A percentile compares a stretch with the other conserved stretches of the same genome.
phyloP scores from a whole-genome alignment of 2,113 vertebrate genomes.

The Platycercus adscitus region DNA sequence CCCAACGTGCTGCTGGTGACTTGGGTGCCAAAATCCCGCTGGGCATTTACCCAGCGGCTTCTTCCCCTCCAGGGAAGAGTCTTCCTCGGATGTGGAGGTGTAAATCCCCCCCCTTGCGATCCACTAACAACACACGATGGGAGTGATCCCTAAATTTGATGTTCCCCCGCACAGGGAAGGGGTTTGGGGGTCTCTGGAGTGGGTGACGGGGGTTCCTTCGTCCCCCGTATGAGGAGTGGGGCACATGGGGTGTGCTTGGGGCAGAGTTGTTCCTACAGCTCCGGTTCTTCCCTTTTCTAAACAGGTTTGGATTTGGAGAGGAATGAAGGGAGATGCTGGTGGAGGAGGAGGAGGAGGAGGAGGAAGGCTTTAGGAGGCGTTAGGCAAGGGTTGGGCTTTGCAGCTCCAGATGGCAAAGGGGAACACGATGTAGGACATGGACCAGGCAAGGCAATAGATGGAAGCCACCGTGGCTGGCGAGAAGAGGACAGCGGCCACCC shows the following conservation, averaged over 20 bases:
- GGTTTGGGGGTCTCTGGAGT: neutral
- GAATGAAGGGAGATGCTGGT: fast-evolving
- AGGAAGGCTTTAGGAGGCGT: conserved; percentile 36
- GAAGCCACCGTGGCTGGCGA: conserved; percentile 78
- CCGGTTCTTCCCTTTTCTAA: neutral
- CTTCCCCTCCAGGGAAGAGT: too few species aligned
- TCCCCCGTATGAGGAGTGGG: fast-evolving
- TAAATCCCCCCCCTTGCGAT: neutral
- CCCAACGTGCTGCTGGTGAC: fast-evolving
- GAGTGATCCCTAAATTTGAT: neutral
- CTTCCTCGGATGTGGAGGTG: neutral
- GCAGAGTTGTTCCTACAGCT: fast-evolving
- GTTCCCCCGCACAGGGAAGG: neutral
- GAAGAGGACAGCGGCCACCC: conserved; percentile 82
- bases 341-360: neutral
- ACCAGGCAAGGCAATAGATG: conserved; percentile 92
- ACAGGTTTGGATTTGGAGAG: neutral
- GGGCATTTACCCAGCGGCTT: neutral
- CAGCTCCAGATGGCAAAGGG: conserved; percentile 87
- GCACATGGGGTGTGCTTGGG: fast-evolving
- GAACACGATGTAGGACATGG: conserved; percentile 89
- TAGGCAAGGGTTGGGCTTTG: conserved; percentile 64
- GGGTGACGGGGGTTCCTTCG: fast-evolving
- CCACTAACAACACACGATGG: fast-evolving
- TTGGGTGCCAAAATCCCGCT: fast-evolving